Conservation (phyloP, 2,113 vertebrate genomes). For the Uria aalge region DNA sequence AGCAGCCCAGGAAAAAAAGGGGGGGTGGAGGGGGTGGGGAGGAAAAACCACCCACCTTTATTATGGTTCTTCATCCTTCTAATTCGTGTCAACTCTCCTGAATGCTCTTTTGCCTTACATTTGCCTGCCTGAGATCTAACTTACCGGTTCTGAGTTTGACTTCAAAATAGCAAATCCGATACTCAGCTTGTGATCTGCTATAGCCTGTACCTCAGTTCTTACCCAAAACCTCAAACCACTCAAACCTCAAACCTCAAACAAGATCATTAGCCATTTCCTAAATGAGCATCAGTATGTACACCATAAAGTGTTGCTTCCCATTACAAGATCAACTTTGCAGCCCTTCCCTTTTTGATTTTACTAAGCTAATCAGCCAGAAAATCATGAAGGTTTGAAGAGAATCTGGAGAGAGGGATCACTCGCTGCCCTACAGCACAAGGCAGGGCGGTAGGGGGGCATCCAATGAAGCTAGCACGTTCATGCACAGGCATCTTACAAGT, state of each 20-base stretch:
- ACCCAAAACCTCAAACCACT: not conserved
- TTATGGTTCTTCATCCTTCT: not conserved
- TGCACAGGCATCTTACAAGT: rapidly evolving
- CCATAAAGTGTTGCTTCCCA: not conserved
- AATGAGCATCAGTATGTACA: not conserved
- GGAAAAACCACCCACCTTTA: rapidly evolving
- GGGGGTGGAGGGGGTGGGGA: rapidly evolving
- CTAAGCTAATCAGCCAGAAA: not conserved
- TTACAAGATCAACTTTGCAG: not conserved
- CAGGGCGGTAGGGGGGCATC: rapidly evolving
- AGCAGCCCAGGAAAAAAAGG: not conserved
- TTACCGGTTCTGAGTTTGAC: not conserved
- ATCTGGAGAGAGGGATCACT: not conserved
- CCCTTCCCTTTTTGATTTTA: not conserved
- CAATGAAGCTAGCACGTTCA: not conserved
- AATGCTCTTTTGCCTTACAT: not conserved
- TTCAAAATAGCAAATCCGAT: not conserved
- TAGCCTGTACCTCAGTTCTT: not conserved
- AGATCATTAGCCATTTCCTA: not conserved
- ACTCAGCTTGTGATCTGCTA: not conserved
- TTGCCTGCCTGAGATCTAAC: not conserved
- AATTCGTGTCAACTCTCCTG: not conserved
- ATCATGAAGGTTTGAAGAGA: not conserved
- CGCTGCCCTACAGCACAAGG: not conserved
- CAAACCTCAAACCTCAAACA: not conserved